phyloP scores from a whole-genome alignment of 2,888 invertebrate genomes.

The Mallateleia sp. region DNA sequence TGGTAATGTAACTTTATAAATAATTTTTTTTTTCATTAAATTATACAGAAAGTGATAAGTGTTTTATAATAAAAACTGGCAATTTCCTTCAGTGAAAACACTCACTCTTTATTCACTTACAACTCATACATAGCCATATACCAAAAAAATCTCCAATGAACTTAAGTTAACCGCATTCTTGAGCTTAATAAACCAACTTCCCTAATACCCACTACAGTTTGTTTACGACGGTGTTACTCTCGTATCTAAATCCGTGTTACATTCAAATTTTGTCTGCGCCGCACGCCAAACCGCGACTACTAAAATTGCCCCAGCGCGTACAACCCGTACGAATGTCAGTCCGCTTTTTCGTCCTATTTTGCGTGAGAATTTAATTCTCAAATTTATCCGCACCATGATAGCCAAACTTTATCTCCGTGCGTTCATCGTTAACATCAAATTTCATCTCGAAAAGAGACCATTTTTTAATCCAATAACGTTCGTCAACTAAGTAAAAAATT shows the following conservation, averaged over 20 bases:
- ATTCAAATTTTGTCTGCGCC: background rate
- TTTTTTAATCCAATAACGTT: background rate
- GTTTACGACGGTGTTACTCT: conserved; percentile 4
- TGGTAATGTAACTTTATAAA: too few species aligned
- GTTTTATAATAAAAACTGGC: too few species aligned
- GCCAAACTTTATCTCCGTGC: background rate
- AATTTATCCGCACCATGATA: conserved; percentile 13
- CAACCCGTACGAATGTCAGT: conserved; percentile 26
- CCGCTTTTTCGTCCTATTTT: conserved; percentile 35
- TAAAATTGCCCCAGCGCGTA: conserved; percentile 17
- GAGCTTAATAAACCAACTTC: background rate
- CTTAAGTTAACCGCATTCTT: too few species aligned
- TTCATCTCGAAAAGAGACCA: background rate
- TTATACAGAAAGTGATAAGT: too few species aligned
- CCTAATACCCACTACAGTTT: conserved; percentile 21
- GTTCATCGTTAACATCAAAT: conserved; percentile 5
- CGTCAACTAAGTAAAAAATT: background rate
- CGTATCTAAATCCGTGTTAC: conserved; percentile 34
- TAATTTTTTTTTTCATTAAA: too few species aligned
- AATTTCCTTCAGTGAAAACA: too few species aligned
- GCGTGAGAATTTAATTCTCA: conserved; percentile 28
- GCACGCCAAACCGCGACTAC: conserved; percentile 26
- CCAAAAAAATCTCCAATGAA: too few species aligned
- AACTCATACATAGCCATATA: too few species aligned
- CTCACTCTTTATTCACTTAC: too few species aligned